Percentiles rank a stretch among this genome's conserved stretches.
These are phyloP conservation scores for Drosophila paulistorum DNA, from an alignment of 1,140 invertebrate species.

Conservation along the genomic window DNA sequence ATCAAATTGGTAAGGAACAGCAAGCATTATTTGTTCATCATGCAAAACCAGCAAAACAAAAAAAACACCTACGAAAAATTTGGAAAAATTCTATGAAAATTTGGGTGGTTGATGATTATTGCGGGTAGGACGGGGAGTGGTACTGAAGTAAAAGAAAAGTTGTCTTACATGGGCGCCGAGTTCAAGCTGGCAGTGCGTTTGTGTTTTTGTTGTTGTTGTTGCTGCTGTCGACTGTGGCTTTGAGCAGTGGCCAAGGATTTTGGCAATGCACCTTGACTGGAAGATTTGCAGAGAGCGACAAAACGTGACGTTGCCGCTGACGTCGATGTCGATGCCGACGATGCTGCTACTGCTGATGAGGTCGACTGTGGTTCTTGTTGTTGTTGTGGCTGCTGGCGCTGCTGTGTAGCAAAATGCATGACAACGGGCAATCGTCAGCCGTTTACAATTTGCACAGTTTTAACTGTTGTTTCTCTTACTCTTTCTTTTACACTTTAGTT, in stretches of 20 bases:
- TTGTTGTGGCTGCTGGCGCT: slow-evolving; percentile 60
- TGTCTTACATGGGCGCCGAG: slow-evolving; percentile 63
- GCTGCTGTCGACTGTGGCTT: slow-evolving; percentile 53
- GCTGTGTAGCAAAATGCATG: slow-evolving; percentile 78
- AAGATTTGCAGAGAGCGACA: slow-evolving; percentile 62
- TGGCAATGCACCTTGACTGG: slow-evolving; percentile 69
- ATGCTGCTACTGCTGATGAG: slow-evolving; percentile 48
- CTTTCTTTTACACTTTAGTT: slow-evolving; percentile 29
- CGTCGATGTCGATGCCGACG: slow-evolving; percentile 28
- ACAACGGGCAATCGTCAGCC: slow-evolving; percentile 58
- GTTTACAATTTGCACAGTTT: slow-evolving; percentile 37
- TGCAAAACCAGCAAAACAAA: slow-evolving; percentile 63
- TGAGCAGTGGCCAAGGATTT: slow-evolving; percentile 73
- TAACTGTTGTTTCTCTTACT: slow-evolving; percentile 5
- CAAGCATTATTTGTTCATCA: slow-evolving; percentile 66
- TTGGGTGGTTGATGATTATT: slow-evolving; percentile 14
- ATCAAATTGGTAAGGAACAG: slow-evolving; percentile 16
- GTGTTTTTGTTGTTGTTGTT: slow-evolving; percentile 51
- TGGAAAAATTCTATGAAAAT: slow-evolving; percentile 34
- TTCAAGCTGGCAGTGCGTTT: slow-evolving; percentile 71
- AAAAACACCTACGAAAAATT: slow-evolving; percentile 56
- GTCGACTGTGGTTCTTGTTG: slow-evolving; percentile 40
- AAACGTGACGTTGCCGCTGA: slow-evolving; percentile 46
- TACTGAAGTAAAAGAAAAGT: slow-evolving; percentile 12
- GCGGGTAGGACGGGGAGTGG: slow-evolving; percentile 15